These are phyloP conservation scores for Bubo blakistoni DNA, from an alignment of 2,113 vertebrate species.

Conservation along the genomic window DNA sequence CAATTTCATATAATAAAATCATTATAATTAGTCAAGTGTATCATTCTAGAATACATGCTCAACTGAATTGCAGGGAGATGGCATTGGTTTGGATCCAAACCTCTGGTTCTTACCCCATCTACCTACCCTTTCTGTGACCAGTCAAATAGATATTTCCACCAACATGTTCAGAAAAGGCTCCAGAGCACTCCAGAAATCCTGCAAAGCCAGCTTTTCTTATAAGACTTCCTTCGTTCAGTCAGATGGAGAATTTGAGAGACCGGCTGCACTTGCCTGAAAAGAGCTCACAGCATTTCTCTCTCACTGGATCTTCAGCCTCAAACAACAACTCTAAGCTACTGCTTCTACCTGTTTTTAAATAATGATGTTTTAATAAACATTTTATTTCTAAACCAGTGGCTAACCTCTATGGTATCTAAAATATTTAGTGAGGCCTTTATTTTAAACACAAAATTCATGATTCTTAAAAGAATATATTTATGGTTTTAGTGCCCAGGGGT, in stretches of 20 bases:
- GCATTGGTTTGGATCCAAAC: not conserved
- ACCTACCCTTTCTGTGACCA: not conserved
- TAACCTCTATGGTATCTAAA: not conserved
- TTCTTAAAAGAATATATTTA: not conserved
- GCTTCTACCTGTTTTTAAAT: not conserved
- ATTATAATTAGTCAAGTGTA: not conserved
- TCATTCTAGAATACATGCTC: not conserved
- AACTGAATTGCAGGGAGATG: not conserved
- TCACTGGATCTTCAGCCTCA: not conserved
- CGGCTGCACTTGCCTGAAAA: not conserved
- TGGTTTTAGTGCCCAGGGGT: not conserved
- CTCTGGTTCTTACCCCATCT: not conserved
- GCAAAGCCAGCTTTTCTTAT: not conserved
- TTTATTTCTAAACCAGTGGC: not conserved
- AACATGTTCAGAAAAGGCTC: not conserved
- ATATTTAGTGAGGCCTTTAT: not conserved
- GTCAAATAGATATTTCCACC: not conserved
- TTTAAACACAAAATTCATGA: not conserved
- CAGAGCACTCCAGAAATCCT: not conserved
- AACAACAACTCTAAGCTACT: not conserved
- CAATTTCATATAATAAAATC: conserved; percentile 7
- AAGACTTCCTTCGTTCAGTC: not conserved
- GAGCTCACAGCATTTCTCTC: not conserved
- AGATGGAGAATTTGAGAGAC: not conserved
- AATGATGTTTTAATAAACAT: not conserved